Conservation (phyloP, 92 coral and sea anemone genomes). For the Umimayanthus chanpuru region DNA sequence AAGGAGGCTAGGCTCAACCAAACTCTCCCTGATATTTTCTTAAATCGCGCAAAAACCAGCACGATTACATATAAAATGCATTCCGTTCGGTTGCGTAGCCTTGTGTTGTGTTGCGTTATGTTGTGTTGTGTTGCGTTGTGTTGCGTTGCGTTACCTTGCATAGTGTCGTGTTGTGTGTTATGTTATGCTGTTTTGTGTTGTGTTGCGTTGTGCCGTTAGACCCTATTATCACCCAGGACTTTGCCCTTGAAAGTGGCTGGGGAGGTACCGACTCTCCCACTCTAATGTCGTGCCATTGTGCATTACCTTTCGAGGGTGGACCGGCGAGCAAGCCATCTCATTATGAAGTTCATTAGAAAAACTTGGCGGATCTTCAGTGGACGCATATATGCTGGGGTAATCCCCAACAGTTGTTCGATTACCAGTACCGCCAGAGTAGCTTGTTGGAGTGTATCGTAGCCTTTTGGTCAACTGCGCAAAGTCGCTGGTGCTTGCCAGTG, state of each 20-base stretch:
- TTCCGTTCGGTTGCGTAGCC: too few relatives aligned
- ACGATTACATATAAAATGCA: too few relatives aligned
- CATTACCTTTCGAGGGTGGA: conserved; percentile 73
- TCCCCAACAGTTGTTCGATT: conserved; percentile 61
- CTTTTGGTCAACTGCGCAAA: conserved; percentile 54
- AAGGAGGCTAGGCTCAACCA: too few relatives aligned
- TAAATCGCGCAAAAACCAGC: too few relatives aligned
- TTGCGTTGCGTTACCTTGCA: not conserved
- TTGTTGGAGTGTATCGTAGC: conserved; percentile 72
- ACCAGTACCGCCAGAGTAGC: conserved; percentile 82
- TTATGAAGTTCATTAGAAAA: conserved; percentile 78
- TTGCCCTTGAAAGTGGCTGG: too few relatives aligned
- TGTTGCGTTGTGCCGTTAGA: not conserved
- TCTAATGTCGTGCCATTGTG: too few relatives aligned
- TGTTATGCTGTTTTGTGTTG: not conserved
- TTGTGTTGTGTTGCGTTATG: too few relatives aligned
- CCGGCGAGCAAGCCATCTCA: conserved; percentile 87
- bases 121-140: not conserved
- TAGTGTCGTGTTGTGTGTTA: not conserved
- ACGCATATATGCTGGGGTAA: conserved; percentile 58
- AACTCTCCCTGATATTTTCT: too few relatives aligned
- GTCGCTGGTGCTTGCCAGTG: conserved; percentile 46
- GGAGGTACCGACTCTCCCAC: too few relatives aligned
- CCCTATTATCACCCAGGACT: not conserved
- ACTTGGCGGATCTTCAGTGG: conserved; percentile 74